Percentiles rank a stretch among this genome's conserved stretches.
phyloP scores from a whole-genome alignment of 2,888 invertebrate genomes.

The Bugulina stolonifera region DNA sequence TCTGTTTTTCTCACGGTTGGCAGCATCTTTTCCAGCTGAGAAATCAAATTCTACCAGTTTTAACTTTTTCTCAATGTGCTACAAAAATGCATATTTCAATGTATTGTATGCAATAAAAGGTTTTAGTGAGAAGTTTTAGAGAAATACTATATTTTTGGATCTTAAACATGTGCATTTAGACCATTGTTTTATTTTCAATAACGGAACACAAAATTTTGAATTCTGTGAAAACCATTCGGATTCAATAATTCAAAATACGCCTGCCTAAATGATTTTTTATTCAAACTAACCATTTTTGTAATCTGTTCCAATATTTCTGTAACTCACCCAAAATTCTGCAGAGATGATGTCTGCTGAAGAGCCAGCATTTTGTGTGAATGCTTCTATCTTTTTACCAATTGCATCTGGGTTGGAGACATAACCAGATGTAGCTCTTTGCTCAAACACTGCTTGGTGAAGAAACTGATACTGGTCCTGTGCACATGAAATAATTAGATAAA shows the following conservation, averaged over 20 bases:
- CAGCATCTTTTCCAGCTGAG: neutral
- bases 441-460: neutral
- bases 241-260: neutral
- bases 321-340: neutral
- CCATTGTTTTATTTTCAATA: too few relatives aligned
- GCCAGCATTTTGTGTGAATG: neutral
- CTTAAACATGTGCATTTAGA: too few relatives aligned
- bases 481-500: too few relatives aligned
- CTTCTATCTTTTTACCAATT: neutral
- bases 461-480: neutral
- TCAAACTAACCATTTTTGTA: neutral
- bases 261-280: neutral
- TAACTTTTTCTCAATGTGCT: constrained; percentile 5
- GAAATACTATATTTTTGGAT: too few relatives aligned
- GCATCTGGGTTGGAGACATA: neutral
- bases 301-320: neutral
- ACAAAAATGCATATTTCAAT: too few relatives aligned
- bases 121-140: too few relatives aligned
- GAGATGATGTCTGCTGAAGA: neutral
- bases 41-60: constrained; percentile 4
- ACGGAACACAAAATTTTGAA: neutral
- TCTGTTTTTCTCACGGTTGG: constrained; percentile 2
- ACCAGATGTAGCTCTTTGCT: neutral
- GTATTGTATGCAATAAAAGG: too few relatives aligned
- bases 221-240: neutral